Evolutionary conservation across 1,140 invertebrate genomes (phyloP), one percentile per base, ranked within the genome.

Genomic region (Neoseiulus cucumeris): DNA sequence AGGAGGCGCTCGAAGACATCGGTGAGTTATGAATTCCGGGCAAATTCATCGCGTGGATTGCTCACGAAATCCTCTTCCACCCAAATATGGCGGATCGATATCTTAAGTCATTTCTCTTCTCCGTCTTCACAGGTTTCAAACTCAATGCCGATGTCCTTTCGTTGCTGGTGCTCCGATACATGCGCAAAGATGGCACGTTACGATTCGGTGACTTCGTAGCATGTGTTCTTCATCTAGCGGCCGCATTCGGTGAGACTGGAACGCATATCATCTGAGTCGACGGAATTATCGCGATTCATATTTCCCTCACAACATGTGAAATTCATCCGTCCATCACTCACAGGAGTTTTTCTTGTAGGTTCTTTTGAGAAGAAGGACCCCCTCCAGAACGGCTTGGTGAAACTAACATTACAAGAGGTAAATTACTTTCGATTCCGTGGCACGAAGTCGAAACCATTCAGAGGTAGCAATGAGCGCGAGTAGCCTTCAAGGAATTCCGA

Each of bases 161-260:
- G 4, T 81, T 88, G 42, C 77, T 93, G 18, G 84, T 91, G 51
- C 77, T 91, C 65, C 80, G 87, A 67, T 91, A 91, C 71, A 92
- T 92, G 85, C 82, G 89, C 66, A 92, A 91, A 76, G 89, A 94
- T 74, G 89, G 89, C 47, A 91, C 89, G 42, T 77, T 93, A n/a
- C 77, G 89, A 70, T 90, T 93, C 73, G 89, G 89, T 18, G 89
- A 94, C 75, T 93, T 91, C 73, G 89, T 92, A 0, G 87, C 86
- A 5, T 86, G 87, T 41, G 86, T 93, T 72, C 79, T 93, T 68
- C 88, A 91, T 73, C 78, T 94, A 33, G 88, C 86, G 66, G 82
- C 88, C 66, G 86, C 89, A 33, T 92, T 92, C 74, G 84, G 88
- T 88, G 81, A 84, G 80, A 75, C 28, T 68, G 55, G n/a, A n/a